A percentile compares a stretch with the other conserved stretches of the same genome.
Evolutionary conservation across 2,113 vertebrate genomes (phyloP).

Genomic region (Turnix velox): DNA sequence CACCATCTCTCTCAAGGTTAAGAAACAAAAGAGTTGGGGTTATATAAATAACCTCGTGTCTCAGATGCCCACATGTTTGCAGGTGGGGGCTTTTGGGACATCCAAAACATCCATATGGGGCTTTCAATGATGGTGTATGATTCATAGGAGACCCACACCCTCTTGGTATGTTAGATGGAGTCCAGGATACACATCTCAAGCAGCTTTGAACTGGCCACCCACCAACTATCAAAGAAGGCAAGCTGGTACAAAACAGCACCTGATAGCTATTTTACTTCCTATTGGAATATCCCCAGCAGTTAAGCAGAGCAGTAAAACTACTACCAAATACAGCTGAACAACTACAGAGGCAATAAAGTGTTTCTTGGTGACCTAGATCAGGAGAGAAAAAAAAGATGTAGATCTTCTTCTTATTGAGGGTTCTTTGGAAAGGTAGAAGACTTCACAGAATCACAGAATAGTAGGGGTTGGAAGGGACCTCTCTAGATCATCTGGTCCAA

Average conservation of each 20-base stretch:
- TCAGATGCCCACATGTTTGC: not conserved
- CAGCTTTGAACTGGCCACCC: not conserved
- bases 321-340: not conserved
- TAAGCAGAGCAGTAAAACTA: not conserved
- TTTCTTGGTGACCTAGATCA: not conserved
- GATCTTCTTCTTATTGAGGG: not conserved
- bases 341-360: not conserved
- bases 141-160: not conserved
- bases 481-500: no score
- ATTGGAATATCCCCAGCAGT: not conserved
- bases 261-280: not conserved
- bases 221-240: not conserved
- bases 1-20: not conserved
- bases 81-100: not conserved
- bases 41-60: not conserved
- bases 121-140: not conserved
- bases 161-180: not conserved
- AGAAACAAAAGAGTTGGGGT: not conserved
- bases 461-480: no score
- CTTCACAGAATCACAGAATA: no score
- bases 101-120: not conserved
- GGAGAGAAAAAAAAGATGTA: not conserved
- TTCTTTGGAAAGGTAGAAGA: not conserved
- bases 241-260: not conserved
- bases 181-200: not conserved